A percentile compares a stretch with the other conserved stretches of the same genome.
phyloP scores from a whole-genome alignment of 2,113 vertebrate species.

The Odocoileus hemionus region DNA sequence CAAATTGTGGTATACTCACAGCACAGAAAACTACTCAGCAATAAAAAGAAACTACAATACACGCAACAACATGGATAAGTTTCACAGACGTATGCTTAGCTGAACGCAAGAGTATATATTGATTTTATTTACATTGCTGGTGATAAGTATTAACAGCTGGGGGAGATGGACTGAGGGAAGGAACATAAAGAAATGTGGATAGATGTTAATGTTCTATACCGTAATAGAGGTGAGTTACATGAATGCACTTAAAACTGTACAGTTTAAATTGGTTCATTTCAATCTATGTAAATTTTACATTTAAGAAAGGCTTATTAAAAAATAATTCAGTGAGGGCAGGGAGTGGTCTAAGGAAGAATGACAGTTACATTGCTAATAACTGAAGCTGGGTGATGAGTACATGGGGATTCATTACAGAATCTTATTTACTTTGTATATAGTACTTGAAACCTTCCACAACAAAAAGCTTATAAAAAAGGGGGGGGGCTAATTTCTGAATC shows the following conservation, averaged over 20 bases:
- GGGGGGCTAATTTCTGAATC: neutral
- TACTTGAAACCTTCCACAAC: neutral
- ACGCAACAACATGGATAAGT: neutral
- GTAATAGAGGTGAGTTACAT: neutral
- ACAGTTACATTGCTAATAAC: neutral
- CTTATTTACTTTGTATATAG: neutral
- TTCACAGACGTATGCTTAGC: neutral
- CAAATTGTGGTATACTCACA: constrained; percentile 11
- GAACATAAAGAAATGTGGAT: neutral
- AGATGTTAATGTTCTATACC: neutral
- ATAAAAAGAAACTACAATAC: neutral
- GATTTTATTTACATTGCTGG: neutral
- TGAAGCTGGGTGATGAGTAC: neutral
- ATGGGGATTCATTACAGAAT: neutral
- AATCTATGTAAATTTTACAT: neutral
- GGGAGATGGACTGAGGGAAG: neutral
- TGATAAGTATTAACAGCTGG: neutral
- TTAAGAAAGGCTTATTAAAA: neutral
- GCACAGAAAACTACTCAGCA: neutral
- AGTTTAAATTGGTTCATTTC: neutral
- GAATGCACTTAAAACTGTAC: neutral
- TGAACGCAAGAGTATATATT: neutral
- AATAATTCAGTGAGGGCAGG: neutral
- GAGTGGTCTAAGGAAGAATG: neutral
- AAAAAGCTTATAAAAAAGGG: neutral